Percentiles rank a stretch among this genome's conserved stretches.
Conservation (phyloP, 2,797 vertebrate species). For the Hapalemur alaotrensis region DNA sequence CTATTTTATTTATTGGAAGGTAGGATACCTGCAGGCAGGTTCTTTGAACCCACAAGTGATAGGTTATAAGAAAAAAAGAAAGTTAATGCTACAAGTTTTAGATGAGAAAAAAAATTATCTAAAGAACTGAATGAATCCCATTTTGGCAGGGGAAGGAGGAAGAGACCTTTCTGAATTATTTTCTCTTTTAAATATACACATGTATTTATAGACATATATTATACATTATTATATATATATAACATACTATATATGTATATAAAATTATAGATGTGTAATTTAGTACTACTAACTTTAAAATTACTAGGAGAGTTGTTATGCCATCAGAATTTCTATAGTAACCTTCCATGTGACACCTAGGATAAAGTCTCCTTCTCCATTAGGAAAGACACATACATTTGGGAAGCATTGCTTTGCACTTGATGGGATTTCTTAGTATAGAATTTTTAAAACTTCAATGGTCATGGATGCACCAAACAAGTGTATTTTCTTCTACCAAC, state of each 20-base stretch:
- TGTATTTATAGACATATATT: not conserved
- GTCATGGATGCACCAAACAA: constrained; percentile 44
- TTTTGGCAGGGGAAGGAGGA: not conserved
- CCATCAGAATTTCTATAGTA: not conserved
- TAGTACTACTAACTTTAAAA: not conserved
- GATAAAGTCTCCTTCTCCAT: not conserved
- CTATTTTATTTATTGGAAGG: not conserved
- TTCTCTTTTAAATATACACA: not conserved
- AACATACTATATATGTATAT: not conserved
- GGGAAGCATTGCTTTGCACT: not conserved
- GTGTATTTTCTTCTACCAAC: constrained; percentile 21
- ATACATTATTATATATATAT: not conserved
- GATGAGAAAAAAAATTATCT: not conserved
- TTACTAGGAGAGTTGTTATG: not conserved
- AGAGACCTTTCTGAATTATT: not conserved
- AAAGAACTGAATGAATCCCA: not conserved
- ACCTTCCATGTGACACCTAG: not conserved
- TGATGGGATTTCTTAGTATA: constrained; percentile 61
- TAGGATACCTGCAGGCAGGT: not conserved
- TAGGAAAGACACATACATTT: not conserved
- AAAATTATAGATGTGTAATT: not conserved
- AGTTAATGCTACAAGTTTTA: not conserved
- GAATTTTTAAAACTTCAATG: constrained; percentile 54
- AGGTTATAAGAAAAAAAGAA: not conserved
- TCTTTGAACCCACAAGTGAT: not conserved